A percentile compares a stretch with the other conserved stretches of the same genome.
Evolutionary conservation across 1,140 invertebrate species (phyloP).

Genomic region (Musca domestica): DNA sequence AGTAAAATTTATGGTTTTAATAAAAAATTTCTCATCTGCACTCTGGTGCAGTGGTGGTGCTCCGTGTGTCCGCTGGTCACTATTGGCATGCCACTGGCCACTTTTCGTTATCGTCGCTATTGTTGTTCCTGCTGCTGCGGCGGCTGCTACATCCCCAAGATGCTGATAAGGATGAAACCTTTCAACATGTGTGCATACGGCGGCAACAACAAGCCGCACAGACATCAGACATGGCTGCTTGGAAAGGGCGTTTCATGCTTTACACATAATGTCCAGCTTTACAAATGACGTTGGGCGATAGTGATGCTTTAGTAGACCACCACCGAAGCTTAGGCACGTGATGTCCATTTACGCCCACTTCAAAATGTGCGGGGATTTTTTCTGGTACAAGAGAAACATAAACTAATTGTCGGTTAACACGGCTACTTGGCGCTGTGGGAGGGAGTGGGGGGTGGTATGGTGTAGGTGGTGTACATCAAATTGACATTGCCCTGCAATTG

Average conservation of each 20-base stretch:
- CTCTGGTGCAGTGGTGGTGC: too few relatives aligned
- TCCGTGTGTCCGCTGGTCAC: too few relatives aligned
- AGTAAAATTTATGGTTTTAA: constrained; percentile 17
- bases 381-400: not conserved
- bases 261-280: too few relatives aligned
- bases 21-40: constrained; percentile 8
- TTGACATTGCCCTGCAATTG: not conserved
- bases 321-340: not conserved
- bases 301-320: too few relatives aligned
- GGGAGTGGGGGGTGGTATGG: too few relatives aligned
- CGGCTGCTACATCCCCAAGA: constrained; percentile 10
- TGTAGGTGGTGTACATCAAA: not conserved
- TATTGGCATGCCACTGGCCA: too few relatives aligned
- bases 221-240: too few relatives aligned
- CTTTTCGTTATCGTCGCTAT: not conserved
- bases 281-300: too few relatives aligned
- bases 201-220: too few relatives aligned
- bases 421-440: not conserved
- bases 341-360: not conserved
- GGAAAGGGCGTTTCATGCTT: too few relatives aligned
- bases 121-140: not conserved
- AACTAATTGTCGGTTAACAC: constrained; percentile 19
- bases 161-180: constrained; percentile 14
- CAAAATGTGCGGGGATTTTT: not conserved
- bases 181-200: too few relatives aligned